These are phyloP conservation scores for Paramormyrops kingsleyae DNA, from an alignment of 2,113 vertebrate genomes.

Conservation along the genomic window DNA sequence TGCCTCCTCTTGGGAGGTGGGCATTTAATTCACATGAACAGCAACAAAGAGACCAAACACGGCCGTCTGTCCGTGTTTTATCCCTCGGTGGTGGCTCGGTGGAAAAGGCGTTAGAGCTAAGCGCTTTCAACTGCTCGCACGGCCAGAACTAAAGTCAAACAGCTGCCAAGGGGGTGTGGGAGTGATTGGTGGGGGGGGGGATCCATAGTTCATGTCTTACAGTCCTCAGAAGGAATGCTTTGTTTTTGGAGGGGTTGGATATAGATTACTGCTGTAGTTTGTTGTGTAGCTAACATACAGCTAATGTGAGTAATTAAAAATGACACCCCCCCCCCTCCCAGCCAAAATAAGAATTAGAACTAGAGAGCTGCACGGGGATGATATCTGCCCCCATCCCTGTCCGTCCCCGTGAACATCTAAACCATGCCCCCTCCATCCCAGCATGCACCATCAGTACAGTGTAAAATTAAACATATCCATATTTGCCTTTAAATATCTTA, in stretches of 20 bases:
- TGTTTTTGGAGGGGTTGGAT: background rate
- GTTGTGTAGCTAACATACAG: background rate
- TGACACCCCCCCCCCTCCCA: background rate
- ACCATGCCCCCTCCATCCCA: background rate
- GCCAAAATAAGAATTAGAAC: background rate
- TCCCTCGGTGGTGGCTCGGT: constrained; percentile 51
- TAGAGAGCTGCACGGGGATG: background rate
- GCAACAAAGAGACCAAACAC: constrained; percentile 51
- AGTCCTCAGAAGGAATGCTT: background rate
- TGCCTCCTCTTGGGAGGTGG: constrained; percentile 37
- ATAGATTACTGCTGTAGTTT: background rate
- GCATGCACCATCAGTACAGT: background rate
- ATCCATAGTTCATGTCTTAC: constrained; percentile 17
- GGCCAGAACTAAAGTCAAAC: constrained; percentile 65
- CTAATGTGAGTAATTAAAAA: background rate
- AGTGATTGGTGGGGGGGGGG: background rate
- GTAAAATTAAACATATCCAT: background rate
- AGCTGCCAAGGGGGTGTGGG: constrained; percentile 47
- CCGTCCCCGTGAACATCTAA: background rate
- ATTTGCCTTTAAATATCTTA: background rate
- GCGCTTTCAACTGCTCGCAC: constrained; percentile 44
- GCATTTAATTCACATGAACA: constrained; percentile 40
- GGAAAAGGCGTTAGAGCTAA: constrained; percentile 53
- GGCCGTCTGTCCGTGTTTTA: constrained; percentile 54
- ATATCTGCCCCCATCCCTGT: background rate